Percentiles rank a stretch among this genome's conserved stretches.
Evolutionary conservation across 2,888 invertebrate genomes (phyloP).

Genomic region (Microctonus hyperodae): DNA sequence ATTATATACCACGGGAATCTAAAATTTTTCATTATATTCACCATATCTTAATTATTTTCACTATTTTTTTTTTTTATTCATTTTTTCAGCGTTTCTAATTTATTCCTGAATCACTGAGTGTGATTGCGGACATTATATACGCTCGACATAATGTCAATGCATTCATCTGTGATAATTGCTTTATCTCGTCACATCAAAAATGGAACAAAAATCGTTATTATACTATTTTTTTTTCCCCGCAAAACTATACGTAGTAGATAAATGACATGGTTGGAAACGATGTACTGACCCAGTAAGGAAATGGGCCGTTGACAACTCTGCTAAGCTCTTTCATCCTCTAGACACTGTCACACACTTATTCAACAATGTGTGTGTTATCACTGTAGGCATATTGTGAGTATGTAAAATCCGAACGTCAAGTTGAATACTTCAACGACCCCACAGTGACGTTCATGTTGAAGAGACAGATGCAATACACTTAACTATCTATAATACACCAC

Average conservation of each 20-base stretch:
- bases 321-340: conserved; percentile 7
- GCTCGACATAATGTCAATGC: background rate
- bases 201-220: background rate
- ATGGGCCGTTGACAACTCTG: conserved; percentile 39
- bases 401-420: background rate
- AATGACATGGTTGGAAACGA: conserved; percentile 41
- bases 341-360: background rate
- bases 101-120: background rate
- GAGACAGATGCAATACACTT: background rate
- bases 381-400: background rate
- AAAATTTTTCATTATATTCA: background rate
- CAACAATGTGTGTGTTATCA: background rate
- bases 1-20: background rate
- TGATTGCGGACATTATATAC: background rate
- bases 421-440: background rate
- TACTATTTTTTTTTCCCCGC: background rate
- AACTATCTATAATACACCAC: background rate
- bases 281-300: conserved; percentile 51
- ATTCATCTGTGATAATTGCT: background rate
- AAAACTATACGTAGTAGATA: background rate
- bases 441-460: background rate
- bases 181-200: background rate
- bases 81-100: background rate
- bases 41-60: background rate
- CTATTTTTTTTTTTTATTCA: background rate